Percentiles rank a stretch among this genome's conserved stretches.
These are phyloP conservation scores for Leptinotarsa tumamoca DNA, from an alignment of 2,888 invertebrate species.

Conservation along the genomic window DNA sequence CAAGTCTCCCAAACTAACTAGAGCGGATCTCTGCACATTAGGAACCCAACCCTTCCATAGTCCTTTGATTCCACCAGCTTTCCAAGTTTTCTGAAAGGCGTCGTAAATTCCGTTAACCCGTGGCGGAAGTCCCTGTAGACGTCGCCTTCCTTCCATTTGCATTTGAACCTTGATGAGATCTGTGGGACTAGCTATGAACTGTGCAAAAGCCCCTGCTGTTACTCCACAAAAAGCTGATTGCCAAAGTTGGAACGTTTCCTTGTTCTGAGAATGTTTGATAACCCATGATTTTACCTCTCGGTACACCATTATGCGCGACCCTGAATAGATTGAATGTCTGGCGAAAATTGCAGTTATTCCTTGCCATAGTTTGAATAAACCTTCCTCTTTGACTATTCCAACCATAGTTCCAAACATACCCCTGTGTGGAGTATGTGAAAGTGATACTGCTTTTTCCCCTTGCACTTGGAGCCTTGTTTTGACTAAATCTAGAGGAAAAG, in stretches of 20 bases:
- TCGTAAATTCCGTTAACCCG: constrained; percentile 81
- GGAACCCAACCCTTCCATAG: constrained; percentile 89
- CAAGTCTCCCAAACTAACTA: constrained; percentile 85
- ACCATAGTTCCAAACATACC: constrained; percentile 86
- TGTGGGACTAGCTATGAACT: constrained; percentile 89
- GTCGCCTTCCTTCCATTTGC: constrained; percentile 90
- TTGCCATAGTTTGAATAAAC: constrained; percentile 84
- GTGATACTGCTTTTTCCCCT: constrained; percentile 77
- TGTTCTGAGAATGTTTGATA: constrained; percentile 72
- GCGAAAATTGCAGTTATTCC: constrained; percentile 90
- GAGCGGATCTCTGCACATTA: constrained; percentile 85
- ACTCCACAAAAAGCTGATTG: constrained; percentile 77
- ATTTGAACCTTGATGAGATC: constrained; percentile 95
- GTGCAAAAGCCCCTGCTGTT: constrained; percentile 86
- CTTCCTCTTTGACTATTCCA: constrained; percentile 88
- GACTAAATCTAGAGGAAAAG: constrained; percentile 94
- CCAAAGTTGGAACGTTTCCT: constrained; percentile 77
- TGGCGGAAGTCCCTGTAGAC: constrained; percentile 83
- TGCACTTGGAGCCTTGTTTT: constrained; percentile 96
- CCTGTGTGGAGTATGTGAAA: constrained; percentile 72
- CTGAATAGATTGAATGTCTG: constrained; percentile 86
- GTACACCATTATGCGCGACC: constrained; percentile 87
- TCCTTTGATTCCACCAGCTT: constrained; percentile 81
- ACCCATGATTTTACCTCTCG: constrained; percentile 81
- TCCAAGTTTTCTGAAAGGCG: constrained; percentile 80